Percentiles rank a stretch among this genome's conserved stretches.
phyloP scores from a whole-genome alignment of 2,113 vertebrate genomes.

The Salminus brasiliensis region DNA sequence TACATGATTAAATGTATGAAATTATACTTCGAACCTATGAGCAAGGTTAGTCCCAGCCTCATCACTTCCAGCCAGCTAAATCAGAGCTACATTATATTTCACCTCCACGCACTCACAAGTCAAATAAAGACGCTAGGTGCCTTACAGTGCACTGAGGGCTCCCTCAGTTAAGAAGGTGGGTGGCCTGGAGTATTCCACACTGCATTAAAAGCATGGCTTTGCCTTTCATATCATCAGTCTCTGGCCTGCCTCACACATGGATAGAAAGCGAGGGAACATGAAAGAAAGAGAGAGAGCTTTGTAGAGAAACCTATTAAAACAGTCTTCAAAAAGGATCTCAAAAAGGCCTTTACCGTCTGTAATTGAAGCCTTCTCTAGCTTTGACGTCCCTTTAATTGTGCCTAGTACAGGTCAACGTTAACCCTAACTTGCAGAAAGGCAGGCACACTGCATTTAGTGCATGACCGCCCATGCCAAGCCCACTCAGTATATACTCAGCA shows the following conservation, averaged over 20 bases:
- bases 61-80: conserved; percentile 29
- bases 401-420: background rate
- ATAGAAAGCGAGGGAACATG: background rate
- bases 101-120: background rate
- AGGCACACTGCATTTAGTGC: background rate
- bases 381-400: conserved; percentile 20
- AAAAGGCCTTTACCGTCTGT: conserved; percentile 9
- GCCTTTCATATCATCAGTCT: conserved; percentile 41
- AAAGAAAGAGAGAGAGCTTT: conserved; percentile 11
- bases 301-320: conserved; percentile 36
- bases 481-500: background rate
- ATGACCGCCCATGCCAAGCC: background rate
- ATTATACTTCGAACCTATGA: too few relatives aligned
- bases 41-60: conserved; percentile 4
- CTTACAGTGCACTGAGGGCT: conserved; percentile 12
- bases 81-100: conserved; percentile 26
- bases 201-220: conserved; percentile 34
- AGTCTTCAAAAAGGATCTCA: conserved; percentile 18
- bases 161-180: conserved; percentile 46
- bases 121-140: conserved; percentile 3
- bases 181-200: background rate
- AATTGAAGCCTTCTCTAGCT: conserved; percentile 17
- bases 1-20: too few relatives aligned
- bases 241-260: background rate
- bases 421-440: background rate